These are phyloP conservation scores for Venusia cambrica DNA, from an alignment of 2,888 invertebrate species.

Conservation along the genomic window DNA sequence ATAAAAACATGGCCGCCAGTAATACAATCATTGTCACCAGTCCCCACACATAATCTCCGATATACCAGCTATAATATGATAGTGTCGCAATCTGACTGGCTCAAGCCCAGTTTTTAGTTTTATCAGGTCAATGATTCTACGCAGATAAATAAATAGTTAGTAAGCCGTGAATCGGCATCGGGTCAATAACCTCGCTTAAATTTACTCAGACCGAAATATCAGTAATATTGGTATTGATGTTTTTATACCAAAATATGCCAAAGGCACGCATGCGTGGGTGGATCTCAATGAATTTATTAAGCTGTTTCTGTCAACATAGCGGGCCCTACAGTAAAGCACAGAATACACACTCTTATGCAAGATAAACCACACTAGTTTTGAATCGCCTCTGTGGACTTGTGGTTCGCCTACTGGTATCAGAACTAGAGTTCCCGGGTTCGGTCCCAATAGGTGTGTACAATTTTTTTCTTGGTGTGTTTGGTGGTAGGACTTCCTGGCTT, in stretches of 20 bases:
- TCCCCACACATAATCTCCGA: conserved; percentile 17
- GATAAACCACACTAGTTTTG: too few species aligned
- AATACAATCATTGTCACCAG: conserved; percentile 2
- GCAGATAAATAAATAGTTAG: conserved; percentile 15
- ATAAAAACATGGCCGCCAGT: conserved; percentile 10
- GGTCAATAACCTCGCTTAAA: conserved; percentile 51
- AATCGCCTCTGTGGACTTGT: too few species aligned
- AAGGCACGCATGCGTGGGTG: conserved; percentile 25
- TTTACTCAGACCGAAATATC: conserved; percentile 45
- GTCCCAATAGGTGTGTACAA: too few species aligned
- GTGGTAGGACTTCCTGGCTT: too few species aligned
- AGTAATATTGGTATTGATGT: conserved; percentile 33
- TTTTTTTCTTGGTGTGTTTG: too few species aligned
- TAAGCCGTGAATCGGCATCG: conserved; percentile 31
- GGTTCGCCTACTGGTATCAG: too few species aligned
- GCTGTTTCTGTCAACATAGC: too few species aligned
- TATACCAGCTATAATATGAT: conserved; percentile 20
- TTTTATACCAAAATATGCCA: conserved; percentile 31
- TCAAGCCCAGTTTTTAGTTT: conserved; percentile 44
- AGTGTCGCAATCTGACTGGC: conserved; percentile 42
- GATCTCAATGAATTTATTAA: conserved; percentile 1
- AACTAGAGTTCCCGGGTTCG: too few species aligned
- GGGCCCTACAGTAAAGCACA: too few species aligned
- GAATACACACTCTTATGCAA: too few species aligned
- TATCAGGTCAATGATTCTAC: conserved; percentile 57